phyloP scores from a whole-genome alignment of 2,797 vertebrate genomes.

The Yasuhikotakia modesta region DNA sequence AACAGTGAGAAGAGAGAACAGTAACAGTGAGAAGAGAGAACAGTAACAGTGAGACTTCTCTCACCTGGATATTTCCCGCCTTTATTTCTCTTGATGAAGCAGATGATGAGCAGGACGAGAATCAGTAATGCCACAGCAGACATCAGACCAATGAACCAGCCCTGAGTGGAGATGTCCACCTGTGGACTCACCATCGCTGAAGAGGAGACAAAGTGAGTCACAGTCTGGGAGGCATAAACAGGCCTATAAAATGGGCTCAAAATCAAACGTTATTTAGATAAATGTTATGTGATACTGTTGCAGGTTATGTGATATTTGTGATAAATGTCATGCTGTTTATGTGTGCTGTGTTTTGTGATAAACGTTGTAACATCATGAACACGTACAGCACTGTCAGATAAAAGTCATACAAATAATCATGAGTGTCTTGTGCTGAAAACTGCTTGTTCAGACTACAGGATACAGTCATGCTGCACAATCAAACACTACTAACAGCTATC shows the following conservation, averaged over 20 bases:
- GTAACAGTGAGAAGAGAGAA: too few species aligned
- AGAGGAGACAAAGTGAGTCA: slow-evolving; percentile 33
- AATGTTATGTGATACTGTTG: too few species aligned
- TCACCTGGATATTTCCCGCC: slow-evolving; percentile 98
- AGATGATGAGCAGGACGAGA: slow-evolving; percentile 95
- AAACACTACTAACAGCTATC: background rate
- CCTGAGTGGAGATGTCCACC: slow-evolving; percentile 97
- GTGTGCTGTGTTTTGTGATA: too few species aligned
- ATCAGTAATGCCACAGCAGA: slow-evolving; percentile 97
- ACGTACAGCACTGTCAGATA: slow-evolving; percentile 11
- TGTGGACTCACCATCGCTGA: slow-evolving; percentile 93
- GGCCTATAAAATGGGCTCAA: too few species aligned
- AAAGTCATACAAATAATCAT: background rate
- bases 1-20: too few species aligned
- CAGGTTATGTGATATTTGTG: too few species aligned
- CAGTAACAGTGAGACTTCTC: slow-evolving; percentile 18
- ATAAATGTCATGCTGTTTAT: too few species aligned
- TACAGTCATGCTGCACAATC: background rate
- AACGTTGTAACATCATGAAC: too few species aligned
- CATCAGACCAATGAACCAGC: slow-evolving; percentile 99
- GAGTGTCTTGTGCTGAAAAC: background rate
- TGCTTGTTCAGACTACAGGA: background rate
- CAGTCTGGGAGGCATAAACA: background rate
- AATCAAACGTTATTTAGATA: too few species aligned
- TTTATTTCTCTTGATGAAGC: slow-evolving; percentile 98